Evolutionary conservation across 2,113 vertebrate species (phyloP).

Genomic region (Megalops atlanticus): DNA sequence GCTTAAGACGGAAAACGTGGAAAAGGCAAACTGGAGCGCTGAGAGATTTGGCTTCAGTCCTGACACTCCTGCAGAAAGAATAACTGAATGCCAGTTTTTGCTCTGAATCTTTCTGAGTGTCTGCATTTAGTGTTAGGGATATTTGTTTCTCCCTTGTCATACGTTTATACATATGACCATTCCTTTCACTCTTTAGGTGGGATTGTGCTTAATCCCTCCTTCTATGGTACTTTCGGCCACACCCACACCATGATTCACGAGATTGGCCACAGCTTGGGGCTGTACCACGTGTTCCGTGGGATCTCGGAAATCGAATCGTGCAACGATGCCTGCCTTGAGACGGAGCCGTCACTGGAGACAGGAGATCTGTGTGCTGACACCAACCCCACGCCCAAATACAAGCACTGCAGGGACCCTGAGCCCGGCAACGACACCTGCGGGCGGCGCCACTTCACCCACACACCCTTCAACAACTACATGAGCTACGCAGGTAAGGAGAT

Average conservation of each 20-base stretch:
- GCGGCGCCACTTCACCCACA: conserved; percentile 82
- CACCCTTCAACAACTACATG: conserved; percentile 97
- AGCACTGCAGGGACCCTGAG: conserved; percentile 87
- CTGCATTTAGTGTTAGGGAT: no score
- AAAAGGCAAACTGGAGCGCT: background rate
- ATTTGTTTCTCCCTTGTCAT: background rate
- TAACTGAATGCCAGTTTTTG: background rate
- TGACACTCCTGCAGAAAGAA: background rate
- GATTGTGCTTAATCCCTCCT: conserved; percentile 94
- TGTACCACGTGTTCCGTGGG: conserved; percentile 95
- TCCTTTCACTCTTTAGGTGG: conserved; percentile 71
- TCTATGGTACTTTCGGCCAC: conserved; percentile 95
- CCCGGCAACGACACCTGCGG: conserved; percentile 93
- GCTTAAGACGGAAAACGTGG: background rate
- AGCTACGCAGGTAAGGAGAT: conserved; percentile 88
- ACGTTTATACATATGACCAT: background rate
- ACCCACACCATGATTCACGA: conserved; percentile 98
- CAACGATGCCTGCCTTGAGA: conserved; percentile 94
- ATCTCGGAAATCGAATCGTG: conserved; percentile 96
- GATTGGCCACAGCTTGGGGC: conserved; percentile 92
- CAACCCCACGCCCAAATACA: conserved; percentile 92
- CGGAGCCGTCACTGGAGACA: conserved; percentile 90
- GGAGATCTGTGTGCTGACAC: conserved; percentile 95
- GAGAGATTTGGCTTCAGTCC: background rate
- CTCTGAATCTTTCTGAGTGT: background rate